Evolutionary conservation across 2,888 invertebrate genomes (phyloP), one percentile per base, ranked within the genome.

Genomic region (Apeira syringaria): DNA sequence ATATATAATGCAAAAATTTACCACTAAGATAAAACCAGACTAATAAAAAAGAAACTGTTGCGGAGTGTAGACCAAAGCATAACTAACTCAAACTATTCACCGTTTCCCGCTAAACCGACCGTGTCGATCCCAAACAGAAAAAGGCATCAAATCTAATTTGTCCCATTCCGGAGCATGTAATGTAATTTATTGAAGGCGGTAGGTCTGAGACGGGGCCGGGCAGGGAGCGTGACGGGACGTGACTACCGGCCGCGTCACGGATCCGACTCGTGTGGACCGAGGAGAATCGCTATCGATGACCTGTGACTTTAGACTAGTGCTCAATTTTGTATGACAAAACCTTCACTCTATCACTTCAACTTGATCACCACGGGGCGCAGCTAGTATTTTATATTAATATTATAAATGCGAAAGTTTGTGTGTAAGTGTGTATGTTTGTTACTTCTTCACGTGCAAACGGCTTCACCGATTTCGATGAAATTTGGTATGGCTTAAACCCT

Each of bases 141-240:
- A 44, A 44, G 24, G 33, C 43, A 44, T 31, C 43, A 37, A 50
- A 54, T 54, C 47, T 42, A 37, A 46, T 47, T 41, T 38, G 26
- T 30, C 38, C 38, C 24, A 43, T 51, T 53, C 43, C 32, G 44
- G 41, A 47, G 47, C 54, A 45, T 52, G 50, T 54, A 48, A 54
- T 52, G 42, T 47, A 38, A 48, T 52, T 51, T 47, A 49, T 51
- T 49, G 17, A 22, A 30, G 47, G 41, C 41, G 36, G 50, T 17
- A 40, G 53, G 46, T 42, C 39, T 32, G 27, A 1, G 18, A 5
- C 34, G 29, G 49, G 12, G 28, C 6, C 38, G 47, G 12, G 3
- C 12, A 33, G 33, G 36, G 20, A 22, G 26, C 50, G 48, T 43
- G 50, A 48, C 46, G 38, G 30, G 45, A 43, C 49, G 49, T 53